Evolutionary conservation across 2,113 vertebrate genomes (phyloP), one percentile per base, ranked within the genome.

Genomic region (Poecilia latipinna): DNA sequence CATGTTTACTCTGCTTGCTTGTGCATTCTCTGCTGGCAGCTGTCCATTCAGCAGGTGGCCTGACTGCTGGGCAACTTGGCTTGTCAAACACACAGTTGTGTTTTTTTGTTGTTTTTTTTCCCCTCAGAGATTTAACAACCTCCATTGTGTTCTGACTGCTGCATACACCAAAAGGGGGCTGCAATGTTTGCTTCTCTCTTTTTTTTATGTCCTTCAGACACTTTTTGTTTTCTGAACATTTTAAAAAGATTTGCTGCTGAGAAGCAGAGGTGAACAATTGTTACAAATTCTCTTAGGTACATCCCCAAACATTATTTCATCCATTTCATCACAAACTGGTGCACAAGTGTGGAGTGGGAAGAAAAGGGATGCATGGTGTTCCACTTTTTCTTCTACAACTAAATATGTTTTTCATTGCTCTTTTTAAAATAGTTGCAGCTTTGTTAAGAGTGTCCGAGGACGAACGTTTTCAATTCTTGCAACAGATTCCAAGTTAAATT

Each of bases 21-120:
- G 66, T 70, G 29, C 42, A 22, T 74, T 64, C 63, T 76, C 61
- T 73, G 33, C 24, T 70, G 82, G 82, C 83, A 75, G 19, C 62
- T 37, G 22, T 57, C 70, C 75, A 72, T 76, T 37, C 69, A 84
- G 86, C 88, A 85, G 83, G 84, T 83, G 82, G 73, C 60, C 65
- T 62, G 51, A 75, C 68, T 77, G 64, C 64, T 15, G 19, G 81
- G 70, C 77, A 82, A 5, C 42, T 70, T 15, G 65, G 54, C 61
- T 69, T 62, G 48, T 84, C 75, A 82, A 62, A 48, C 75, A 74
- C 79, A 74, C 73, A 85, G 70, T 82, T 86, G 77, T 65, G 65
- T 37, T 74, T 75, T 71, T 48, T 44, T 44, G 75, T 65, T 62
- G 26, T 26, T 37, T 74, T 75, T 73, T 19, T 17, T 17, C 1